Base-by-base conservation (phyloP, 2,113 vertebrate genomes). In the Cairina moschata region DNA sequence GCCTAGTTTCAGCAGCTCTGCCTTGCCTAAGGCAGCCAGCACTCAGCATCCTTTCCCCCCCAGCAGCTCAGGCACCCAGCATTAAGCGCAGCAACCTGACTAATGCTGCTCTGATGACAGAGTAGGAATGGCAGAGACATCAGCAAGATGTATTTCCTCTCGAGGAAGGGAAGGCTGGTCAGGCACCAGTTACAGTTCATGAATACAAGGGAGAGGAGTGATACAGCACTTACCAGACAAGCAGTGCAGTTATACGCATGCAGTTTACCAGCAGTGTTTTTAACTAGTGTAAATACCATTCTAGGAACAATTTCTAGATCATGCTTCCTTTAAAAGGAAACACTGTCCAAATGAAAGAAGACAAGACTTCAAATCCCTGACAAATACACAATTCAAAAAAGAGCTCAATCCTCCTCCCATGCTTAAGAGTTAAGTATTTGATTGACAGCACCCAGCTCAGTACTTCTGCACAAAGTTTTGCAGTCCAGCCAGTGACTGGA, bases 211-310 rank as follows among this genome's bases (percentile, higher is more conserved):
- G 40, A 78, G 32, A 62, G 55, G 10, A 91, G 40, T 5, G 31
- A n/a, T 3, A 15, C 3, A 55, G 65, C 44, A 38, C 31, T 9
- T 1, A 38, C 6, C 55, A 66, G 10, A 32, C 34, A 40, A 31
- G 6, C 3, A 1, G 14, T 3, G 36, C 12, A 50, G 32, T 0
- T 77, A 38, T 59, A 2, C 0, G 8, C 38, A 40, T 3, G 2
- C 13, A 55, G 2, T 8, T 40, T 11, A 63, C 18, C 52, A 72
- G 54, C 4, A 86, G 44, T 2, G 0, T 32, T 72, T 48, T 14
- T 54, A 87, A 44, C 31, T 55, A 17, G 5, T 3, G 14, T 21
- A 73, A 63, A 25, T 4, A 34, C 40, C 34, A 55, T 44, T 13
- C 26, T 7, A 83, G 2, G 2, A 34, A 29, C 44, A 74, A 14